Evolutionary conservation across 2,888 invertebrate genomes (phyloP), one percentile per base, ranked within the genome.

Genomic region (Cephalotes varians): DNA sequence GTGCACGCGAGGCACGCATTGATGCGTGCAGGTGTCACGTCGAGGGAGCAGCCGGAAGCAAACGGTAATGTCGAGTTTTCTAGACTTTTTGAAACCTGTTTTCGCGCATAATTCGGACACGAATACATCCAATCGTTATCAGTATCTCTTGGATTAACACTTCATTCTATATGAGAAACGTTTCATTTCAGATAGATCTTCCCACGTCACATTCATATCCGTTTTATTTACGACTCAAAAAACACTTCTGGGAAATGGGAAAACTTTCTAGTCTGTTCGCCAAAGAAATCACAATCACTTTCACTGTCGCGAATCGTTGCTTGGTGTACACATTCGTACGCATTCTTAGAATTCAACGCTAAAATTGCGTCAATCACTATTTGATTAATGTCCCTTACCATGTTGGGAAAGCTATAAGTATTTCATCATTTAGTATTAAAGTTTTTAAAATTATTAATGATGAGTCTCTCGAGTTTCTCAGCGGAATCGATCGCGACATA

Each of bases 211-310:
- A 18, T 7, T 28, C 12, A 9, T 56, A 12, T 34, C 21, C 15
- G 21, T 47, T 56, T 71, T 56, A 25, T 18, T n/a, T 28, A 18
- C 4, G 9, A 54, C 18, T n/a, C 10, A n/a, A 21, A 58, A 58
- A 21, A 25, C 10, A 40, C 15, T 72, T 58, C 1, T 56, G 31
- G n/a, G n/a, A n/a, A 15, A 37, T 10, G 72, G 12, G n/a, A n/a
- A 58, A 44, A 73, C 58, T 73, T 72, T 72, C 72, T 44, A 58
- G 58, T 58, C 10, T 25, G 10, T 54, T 21, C 3, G 7, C 9
- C 28, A 44, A 72, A 58, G 72, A 56, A 56, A 44, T 58, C 56
- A 37, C 37, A 12, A 51, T 51, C 21, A 54, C 18, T 71, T 72
- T 72, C 56, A 40, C 40, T 56, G n/a, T 56, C 28, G 56, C n/a